Base-by-base conservation (phyloP, 2,888 invertebrate genomes). In the Ectropis crepuscularia region DNA sequence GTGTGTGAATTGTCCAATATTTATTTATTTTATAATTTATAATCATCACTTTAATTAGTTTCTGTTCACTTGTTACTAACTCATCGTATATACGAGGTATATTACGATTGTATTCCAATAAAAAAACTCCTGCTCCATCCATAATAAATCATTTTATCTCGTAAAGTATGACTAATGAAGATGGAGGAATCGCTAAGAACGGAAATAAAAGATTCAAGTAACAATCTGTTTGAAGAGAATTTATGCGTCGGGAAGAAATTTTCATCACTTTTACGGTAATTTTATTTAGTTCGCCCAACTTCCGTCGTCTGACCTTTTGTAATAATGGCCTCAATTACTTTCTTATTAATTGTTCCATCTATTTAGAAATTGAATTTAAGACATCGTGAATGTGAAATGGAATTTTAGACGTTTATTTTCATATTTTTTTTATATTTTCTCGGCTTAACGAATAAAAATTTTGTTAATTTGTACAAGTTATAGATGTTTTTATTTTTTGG, bases 61-160 rank as follows among this genome's bases (percentile, higher is more conserved):
- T 28, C 16, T 28, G 16, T 28, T 28, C 16, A 28, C 2, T 28
- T 28, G 16, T 28, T 28, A 28, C 16, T 28, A 28, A 1, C 16
- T 28, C 1, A 28, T 28, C 16, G 16, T 2, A 28, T 28, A 28
- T 28, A 4, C 16, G 16, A 28, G 16, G 16, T 28, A 28, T 28
- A 28, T 28, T 28, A 28, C 16, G 16, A 28, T 28, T 28, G 16
- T 45, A 55, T 63, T 57, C 63, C 74, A 64, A 62, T 71, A 70
- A 72, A 78, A 82, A 82, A 81, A 71, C 28, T 43, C 41, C 49
- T 73, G 75, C 63, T 70, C 72, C 66, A 46, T 60, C 72, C 71
- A 75, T 83, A 85, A 87, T 88, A 87, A 87, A 88, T 88, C 86
- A 87, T 86, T 83, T 86, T 87, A 88, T 86, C 84, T 87, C 75